Evolutionary conservation across 2,888 invertebrate genomes (phyloP).

Genomic region (Sesia bembeciformis): DNA sequence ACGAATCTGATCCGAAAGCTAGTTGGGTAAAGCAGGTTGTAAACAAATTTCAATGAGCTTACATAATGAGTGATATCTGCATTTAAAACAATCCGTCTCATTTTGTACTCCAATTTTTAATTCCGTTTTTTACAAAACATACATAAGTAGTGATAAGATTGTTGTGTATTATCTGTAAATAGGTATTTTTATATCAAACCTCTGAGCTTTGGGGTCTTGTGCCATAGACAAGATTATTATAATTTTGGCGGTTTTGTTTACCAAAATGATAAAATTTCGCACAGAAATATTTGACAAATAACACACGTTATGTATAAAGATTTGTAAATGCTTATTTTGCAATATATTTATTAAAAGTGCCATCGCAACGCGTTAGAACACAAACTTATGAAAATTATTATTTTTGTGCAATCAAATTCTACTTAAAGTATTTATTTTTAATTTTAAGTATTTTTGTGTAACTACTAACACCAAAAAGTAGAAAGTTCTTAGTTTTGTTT

Average conservation of each 20-base stretch:
- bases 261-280: no score
- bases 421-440: conserved; percentile 56
- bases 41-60: conserved; percentile 78
- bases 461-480: conserved; percentile 73
- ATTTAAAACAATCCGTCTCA: conserved; percentile 52
- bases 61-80: conserved; percentile 32
- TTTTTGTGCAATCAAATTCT: conserved; percentile 51
- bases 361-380: conserved; percentile 31
- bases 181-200: conserved; percentile 37
- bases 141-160: not conserved
- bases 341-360: conserved; percentile 59
- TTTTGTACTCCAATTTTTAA: conserved; percentile 43
- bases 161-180: conserved; percentile 36
- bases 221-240: conserved; percentile 46
- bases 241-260: conserved; percentile 1
- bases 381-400: conserved; percentile 13
- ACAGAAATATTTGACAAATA: no score
- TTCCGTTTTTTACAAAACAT: conserved; percentile 14
- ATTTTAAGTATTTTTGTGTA: conserved; percentile 43
- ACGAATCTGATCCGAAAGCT: conserved; percentile 61
- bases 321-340: conserved; percentile 44
- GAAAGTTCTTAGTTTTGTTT: conserved; percentile 13
- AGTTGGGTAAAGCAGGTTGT: conserved; percentile 85
- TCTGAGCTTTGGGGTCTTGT: conserved; percentile 50
- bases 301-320: no score